Evolutionary conservation across 1,140 invertebrate genomes (phyloP).

Genomic region (Drosophila pallidifrons): DNA sequence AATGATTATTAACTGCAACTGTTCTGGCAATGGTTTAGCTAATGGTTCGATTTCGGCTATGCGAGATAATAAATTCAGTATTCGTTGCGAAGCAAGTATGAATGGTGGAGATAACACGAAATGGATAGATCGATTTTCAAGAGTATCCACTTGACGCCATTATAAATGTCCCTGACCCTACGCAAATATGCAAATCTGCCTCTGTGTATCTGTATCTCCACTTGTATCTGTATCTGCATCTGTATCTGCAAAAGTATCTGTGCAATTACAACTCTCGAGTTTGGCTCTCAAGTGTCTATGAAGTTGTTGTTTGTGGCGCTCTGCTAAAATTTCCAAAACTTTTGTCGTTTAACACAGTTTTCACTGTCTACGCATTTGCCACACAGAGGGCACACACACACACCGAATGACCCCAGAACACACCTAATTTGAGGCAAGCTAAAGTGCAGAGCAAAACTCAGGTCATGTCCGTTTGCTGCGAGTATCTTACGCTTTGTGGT

Average conservation of each 20-base stretch:
- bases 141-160: slow-evolving; percentile 46
- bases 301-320: slow-evolving; percentile 24
- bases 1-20: background rate
- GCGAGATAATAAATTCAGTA: no score
- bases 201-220: slow-evolving; percentile 9
- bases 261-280: slow-evolving; percentile 2
- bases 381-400: slow-evolving; percentile 11
- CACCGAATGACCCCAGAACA: slow-evolving; percentile 7
- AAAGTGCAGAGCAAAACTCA: slow-evolving; percentile 1
- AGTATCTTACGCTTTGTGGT: background rate
- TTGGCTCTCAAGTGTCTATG: slow-evolving; percentile 28
- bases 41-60: background rate
- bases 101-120: background rate
- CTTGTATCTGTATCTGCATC: slow-evolving; percentile 11
- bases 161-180: slow-evolving; percentile 40
- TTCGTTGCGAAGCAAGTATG: background rate
- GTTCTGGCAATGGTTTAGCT: background rate
- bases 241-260: slow-evolving; percentile 1
- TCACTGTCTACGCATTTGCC: slow-evolving; percentile 1
- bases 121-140: slow-evolving; percentile 25
- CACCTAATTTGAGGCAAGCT: slow-evolving; percentile 15
- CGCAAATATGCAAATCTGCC: slow-evolving; percentile 32
- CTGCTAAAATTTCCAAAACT: slow-evolving; percentile 31
- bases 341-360: slow-evolving; percentile 38
- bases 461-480: slow-evolving; percentile 7